A percentile compares a stretch with the other conserved stretches of the same genome.
Conservation (phyloP, 2,888 invertebrate species). For the Hofmannophila pseudospretella region DNA sequence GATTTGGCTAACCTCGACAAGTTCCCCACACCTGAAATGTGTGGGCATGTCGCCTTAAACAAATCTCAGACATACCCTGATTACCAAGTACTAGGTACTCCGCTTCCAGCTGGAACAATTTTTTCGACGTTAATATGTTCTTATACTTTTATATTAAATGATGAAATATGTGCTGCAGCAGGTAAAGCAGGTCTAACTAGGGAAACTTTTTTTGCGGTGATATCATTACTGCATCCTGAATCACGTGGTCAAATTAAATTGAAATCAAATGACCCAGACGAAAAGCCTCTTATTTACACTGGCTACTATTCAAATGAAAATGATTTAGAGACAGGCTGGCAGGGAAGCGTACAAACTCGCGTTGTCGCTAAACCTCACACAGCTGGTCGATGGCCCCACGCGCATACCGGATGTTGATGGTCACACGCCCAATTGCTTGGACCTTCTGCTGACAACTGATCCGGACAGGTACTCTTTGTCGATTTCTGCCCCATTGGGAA, state of each 20-base stretch:
- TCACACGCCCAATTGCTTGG: no score
- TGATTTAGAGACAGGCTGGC: slow-evolving; percentile 39
- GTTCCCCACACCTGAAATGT: slow-evolving; percentile 31
- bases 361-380: no score
- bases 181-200: slow-evolving; percentile 17
- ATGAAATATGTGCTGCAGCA: slow-evolving; percentile 25
- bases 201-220: slow-evolving; percentile 17
- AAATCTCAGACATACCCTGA: slow-evolving; percentile 36
- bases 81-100: slow-evolving; percentile 30
- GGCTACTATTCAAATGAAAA: slow-evolving; percentile 25
- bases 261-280: slow-evolving; percentile 31
- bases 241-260: slow-evolving; percentile 39
- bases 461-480: no score
- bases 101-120: slow-evolving; percentile 22
- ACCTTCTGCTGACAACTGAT: no score
- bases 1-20: slow-evolving; percentile 27
- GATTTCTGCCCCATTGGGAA: no score
- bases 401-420: no score
- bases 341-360: no score
- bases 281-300: slow-evolving; percentile 30
- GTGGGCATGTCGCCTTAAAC: slow-evolving; percentile 36
- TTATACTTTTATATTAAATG: slow-evolving; percentile 21
- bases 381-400: no score
- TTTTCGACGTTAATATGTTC: slow-evolving; percentile 24
- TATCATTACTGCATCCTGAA: slow-evolving; percentile 31